Percentiles rank a stretch among this genome's conserved stretches.
These are phyloP conservation scores for Myotis pilosus DNA, from an alignment of 2,797 vertebrate genomes.

Conservation along the genomic window DNA sequence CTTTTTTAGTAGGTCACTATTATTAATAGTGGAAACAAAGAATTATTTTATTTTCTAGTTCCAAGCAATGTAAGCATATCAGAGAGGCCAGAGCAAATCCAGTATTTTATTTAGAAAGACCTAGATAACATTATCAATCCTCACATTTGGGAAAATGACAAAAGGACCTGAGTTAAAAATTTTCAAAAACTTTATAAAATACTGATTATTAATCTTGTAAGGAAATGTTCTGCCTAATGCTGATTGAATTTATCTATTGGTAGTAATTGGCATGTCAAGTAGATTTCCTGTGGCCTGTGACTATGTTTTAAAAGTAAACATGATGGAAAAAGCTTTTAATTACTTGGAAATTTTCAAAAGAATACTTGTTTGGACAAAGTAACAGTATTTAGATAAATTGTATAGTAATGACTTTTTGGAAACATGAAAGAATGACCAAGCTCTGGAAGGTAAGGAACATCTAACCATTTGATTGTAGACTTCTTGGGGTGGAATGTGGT, in stretches of 20 bases:
- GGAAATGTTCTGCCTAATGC: neutral
- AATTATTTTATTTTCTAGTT: constrained; percentile 6
- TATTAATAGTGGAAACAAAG: constrained; percentile 3
- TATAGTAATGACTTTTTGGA: constrained; percentile 15
- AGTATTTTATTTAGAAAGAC: neutral
- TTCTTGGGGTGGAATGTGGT: neutral
- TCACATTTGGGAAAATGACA: neutral
- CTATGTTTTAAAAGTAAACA: neutral
- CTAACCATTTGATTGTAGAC: neutral
- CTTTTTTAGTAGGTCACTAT: constrained; percentile 11
- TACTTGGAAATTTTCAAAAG: neutral
- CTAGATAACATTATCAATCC: neutral
- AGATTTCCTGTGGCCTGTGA: neutral
- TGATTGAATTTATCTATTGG: neutral
- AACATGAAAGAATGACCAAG: neutral
- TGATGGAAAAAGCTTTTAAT: neutral
- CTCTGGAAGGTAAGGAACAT: neutral
- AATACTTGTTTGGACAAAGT: constrained; percentile 15
- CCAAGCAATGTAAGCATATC: neutral
- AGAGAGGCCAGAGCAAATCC: constrained; percentile 16
- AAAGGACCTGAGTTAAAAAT: neutral
- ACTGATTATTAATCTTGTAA: neutral
- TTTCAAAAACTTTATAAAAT: constrained; percentile 10
- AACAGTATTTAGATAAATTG: constrained; percentile 15
- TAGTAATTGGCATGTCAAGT: neutral